Base-by-base conservation (phyloP, 2,888 invertebrate genomes). In the Drosophila kanekoi region DNA sequence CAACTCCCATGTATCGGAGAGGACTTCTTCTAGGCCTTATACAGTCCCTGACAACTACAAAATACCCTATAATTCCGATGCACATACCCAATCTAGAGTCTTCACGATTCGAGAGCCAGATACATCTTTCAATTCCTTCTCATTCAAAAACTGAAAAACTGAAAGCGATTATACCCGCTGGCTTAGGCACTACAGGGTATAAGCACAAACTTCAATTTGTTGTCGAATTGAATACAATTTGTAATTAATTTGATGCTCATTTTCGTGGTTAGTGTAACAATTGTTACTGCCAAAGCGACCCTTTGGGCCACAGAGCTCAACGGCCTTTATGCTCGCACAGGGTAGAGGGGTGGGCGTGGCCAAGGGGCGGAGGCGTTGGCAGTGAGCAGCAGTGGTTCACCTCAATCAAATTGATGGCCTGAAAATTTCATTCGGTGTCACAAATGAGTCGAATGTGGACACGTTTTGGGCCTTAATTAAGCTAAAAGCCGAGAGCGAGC, bases 341-440 rank as follows among this genome's bases (percentile, higher is more conserved):
- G 13, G 35, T 11, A 35, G 35, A 13, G 13, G 11, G 13, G 35
- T 10, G 4, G 35, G 35, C 13, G n/a, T 14, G 37, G 14, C 10
- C 0, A 10, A 1, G 9, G 14, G 14, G 1, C 20, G 38, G 9
- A 11, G 14, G 1, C 20, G 38, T 0, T 28, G 28, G 4, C 2
- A 8, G 28, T 2, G 28, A 28, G 28, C 2, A 9, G 18, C 14
- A n/a, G 44, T 9, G 11, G 38, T 8, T 8, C 8, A 8, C 28
- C 11, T 66, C 67, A 67, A 75, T 75, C 75, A 57, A 72, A 60
- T 63, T 75, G 67, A 75, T 75, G 67, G 53, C 35, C 67, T 28
- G 32, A 67, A 52, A 33, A 44, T 41, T 32, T 59, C 41, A 48
- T 74, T 74, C 66, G 49, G 57, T 70, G 57, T 70, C 57, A 56